Base-by-base conservation (phyloP, 2,888 invertebrate species). In the Apamea epomidion region DNA sequence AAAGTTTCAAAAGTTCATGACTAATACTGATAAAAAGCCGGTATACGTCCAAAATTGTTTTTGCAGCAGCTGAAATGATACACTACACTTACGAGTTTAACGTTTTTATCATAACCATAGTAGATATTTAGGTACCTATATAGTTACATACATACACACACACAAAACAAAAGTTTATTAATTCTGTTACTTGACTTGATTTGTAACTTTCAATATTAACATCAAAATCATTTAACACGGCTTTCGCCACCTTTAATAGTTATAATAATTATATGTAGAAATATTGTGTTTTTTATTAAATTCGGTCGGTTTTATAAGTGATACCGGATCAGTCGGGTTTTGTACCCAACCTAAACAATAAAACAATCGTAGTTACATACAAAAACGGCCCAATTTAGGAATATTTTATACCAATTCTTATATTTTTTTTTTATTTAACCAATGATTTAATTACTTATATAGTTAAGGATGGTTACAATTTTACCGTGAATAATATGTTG, bases 1-100 rank as follows among this genome's bases (percentile, higher is more conserved):
- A 64, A 77, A 78, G 68, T 81, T 76, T 75, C 76, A 77, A 67
- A 67, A 76, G 29, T 78, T 78, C 12, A 21, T 64, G 68, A 72
- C 45, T 76, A 70, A 83, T 75, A 68, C 67, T 58, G 25, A 58
- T 58, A 73, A 65, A 60, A 62, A 68, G 29, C n/a, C n/a, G 29
- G 18, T 37, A 60, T 1, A 72, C 58, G n/a, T 58, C 25, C 25
- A 70, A 51, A 32, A 37, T 32, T 2, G 2, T 37, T 37, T 51
- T 32, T 1, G 12, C 7, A 25, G 18, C 18, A 60, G 18, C 45
- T 76, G 18, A 74, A 58, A 58, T 16, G 10, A 12, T 21, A 45
- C 8, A 7, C 6, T 29, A 37, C 4, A 37, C 10, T 54, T 25
- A 10, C 58, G 3, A n/a, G 3, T 72, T 60, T 62, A 12, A 3